Evolutionary conservation across 2,797 vertebrate species (phyloP), one percentile per base, ranked within the genome.

Genomic region (Anguilla marmorata): DNA sequence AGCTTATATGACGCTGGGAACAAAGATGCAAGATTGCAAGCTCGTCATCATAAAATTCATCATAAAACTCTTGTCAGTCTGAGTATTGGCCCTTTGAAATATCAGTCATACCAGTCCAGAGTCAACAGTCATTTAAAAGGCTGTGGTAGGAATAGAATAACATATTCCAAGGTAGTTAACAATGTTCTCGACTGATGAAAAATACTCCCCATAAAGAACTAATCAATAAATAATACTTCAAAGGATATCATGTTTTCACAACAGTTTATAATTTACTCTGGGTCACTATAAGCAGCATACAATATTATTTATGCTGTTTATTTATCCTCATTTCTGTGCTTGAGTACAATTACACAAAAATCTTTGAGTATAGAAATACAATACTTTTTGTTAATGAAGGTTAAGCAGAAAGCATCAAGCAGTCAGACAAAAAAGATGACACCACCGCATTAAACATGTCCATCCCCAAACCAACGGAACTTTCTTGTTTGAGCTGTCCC

Each of bases 401-500:
- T 41, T 33, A 41, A 82, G 41, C 8, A n/a, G 8, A 82, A 82
- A 82, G 79, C 19, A 82, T 2, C 41, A 50, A 24, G 41, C 8
- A 45, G 24, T 50, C 21, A 48, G 9, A 48, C 21, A 24, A 50
- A 82, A 82, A 50, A 45, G 41, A 24, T 41, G 41, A 76, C 2
- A n/a, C 74, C 30, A 41, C 74, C 41, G 37, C 74, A 76, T 76
- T 41, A 76, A 82, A 82, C 8, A 80, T 48, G 11, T 82, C 79
- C 21, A 50, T 0, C 6, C 14, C 79, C 21, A 50, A 50, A 33
- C 45, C 41, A 82, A 50, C 19, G n/a, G 45, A 82, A 7, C 79
- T 63, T 80, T 83, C 37, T 63, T 83, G 27, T 56, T 16, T 66
- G 82, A 19, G 9, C 76, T 41, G 45, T 33, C 54, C 79, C 60